phyloP scores from a whole-genome alignment of 2,113 vertebrate genomes.

The Lontra canadensis region DNA sequence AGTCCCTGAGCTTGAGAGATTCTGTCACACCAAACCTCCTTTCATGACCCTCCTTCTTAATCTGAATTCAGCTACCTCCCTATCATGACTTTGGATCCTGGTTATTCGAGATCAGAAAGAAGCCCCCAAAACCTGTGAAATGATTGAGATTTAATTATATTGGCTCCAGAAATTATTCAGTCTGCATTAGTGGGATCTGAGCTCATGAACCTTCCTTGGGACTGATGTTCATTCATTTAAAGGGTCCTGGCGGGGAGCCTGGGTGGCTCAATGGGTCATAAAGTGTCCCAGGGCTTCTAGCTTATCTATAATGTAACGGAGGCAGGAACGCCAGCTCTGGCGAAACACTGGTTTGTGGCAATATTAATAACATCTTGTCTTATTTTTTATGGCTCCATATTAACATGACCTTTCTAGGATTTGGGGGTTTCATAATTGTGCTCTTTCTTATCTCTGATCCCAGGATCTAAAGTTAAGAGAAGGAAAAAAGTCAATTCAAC shows the following conservation, averaged over 20 bases:
- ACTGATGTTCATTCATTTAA: not conserved
- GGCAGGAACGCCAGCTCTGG: not conserved
- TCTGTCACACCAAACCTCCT: not conserved
- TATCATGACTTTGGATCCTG: not conserved
- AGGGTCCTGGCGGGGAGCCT: too few species aligned
- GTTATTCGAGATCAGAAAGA: not conserved
- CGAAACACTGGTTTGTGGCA: not conserved
- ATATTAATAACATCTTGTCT: not conserved
- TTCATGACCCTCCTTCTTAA: not conserved
- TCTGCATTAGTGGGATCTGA: not conserved
- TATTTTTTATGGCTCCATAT: not conserved
- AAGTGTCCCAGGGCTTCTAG: too few species aligned
- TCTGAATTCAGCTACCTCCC: too few species aligned
- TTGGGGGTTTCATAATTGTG: not conserved
- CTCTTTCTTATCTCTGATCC: not conserved
- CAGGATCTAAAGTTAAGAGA: not conserved
- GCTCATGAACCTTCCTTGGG: not conserved
- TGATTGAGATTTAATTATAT: not conserved
- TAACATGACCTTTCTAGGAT: not conserved
- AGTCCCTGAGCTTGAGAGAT: not conserved
- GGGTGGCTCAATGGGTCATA: not conserved
- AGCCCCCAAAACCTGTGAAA: not conserved
- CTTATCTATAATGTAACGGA: rapidly evolving
- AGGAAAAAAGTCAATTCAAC: not conserved
- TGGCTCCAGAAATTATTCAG: not conserved